These are phyloP conservation scores for Orchesellides sinensis DNA, from an alignment of 2,888 invertebrate genomes.

Conservation along the genomic window DNA sequence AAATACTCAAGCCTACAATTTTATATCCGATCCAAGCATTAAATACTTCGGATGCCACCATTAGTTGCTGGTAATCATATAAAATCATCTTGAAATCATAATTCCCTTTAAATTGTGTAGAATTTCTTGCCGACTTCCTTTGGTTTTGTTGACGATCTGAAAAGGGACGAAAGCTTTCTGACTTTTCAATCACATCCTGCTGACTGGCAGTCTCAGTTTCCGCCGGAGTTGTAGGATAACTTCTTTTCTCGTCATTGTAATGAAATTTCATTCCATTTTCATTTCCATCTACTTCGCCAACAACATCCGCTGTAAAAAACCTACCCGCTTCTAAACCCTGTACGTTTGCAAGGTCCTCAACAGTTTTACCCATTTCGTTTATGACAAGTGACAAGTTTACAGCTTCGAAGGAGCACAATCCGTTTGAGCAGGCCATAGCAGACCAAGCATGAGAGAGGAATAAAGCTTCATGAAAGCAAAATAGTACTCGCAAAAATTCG, in stretches of 20 bases:
- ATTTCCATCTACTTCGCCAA: neutral
- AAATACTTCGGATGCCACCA: conserved; percentile 27
- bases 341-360: conserved; percentile 4
- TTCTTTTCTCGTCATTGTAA: neutral
- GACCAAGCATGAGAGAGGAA: conserved; percentile 50
- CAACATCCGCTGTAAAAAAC: too few species aligned
- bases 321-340: too few species aligned
- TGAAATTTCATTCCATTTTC: neutral
- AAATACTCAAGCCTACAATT: conserved; percentile 43
- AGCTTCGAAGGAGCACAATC: conserved; percentile 44
- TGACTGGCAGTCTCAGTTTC: neutral
- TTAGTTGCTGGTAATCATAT: conserved; percentile 45
- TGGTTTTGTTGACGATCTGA: neutral
- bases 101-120: too few species aligned
- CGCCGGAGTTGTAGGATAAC: neutral
- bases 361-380: conserved; percentile 16
- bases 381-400: conserved; percentile 42
- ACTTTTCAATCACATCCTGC: neutral
- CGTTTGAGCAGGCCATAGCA: conserved; percentile 34
- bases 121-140: neutral
- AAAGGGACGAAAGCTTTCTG: neutral
- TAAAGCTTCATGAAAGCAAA: conserved; percentile 32
- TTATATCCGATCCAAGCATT: conserved; percentile 57
- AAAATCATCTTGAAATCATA: conserved; percentile 30
- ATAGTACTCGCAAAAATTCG: conserved; percentile 1